Evolutionary conservation across 2,888 invertebrate species (phyloP).

Genomic region (Oxystoma pomonae): DNA sequence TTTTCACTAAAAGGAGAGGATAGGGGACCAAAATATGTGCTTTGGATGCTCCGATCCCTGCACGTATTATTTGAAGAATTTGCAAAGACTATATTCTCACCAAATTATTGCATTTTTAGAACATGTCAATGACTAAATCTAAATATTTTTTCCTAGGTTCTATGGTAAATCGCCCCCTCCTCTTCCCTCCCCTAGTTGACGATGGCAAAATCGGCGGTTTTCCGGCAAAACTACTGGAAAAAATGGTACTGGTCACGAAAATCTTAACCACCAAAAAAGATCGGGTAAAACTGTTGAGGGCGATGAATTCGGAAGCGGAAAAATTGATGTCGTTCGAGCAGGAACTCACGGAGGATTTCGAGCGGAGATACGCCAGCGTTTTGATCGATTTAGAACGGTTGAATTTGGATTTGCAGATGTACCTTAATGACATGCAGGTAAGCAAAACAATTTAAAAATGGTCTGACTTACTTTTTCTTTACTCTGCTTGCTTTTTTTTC

Average conservation of each 20-base stretch:
- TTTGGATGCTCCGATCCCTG: no score
- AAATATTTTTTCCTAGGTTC: slow-evolving; percentile 41
- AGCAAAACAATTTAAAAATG: no score
- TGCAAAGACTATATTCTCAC: no score
- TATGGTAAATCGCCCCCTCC: slow-evolving; percentile 37
- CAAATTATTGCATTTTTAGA: not conserved
- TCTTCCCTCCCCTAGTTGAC: slow-evolving; percentile 32
- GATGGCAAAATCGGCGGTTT: slow-evolving; percentile 70
- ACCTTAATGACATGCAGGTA: slow-evolving; percentile 76
- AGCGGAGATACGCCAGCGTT: slow-evolving; percentile 81
- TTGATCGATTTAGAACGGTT: slow-evolving; percentile 88
- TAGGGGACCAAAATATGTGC: no score
- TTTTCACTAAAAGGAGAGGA: no score
- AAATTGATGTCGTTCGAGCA: slow-evolving; percentile 77
- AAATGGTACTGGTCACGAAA: slow-evolving; percentile 83
- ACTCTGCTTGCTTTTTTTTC: no score
- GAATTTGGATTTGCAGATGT: slow-evolving; percentile 82
- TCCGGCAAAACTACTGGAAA: slow-evolving; percentile 78
- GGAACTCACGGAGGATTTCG: slow-evolving; percentile 80
- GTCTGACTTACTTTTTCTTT: no score
- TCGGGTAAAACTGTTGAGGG: slow-evolving; percentile 74
- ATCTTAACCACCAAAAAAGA: slow-evolving; percentile 77
- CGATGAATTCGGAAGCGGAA: slow-evolving; percentile 89
- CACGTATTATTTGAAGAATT: no score
- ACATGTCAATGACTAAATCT: no score